Evolutionary conservation across 2,797 vertebrate species (phyloP).

Genomic region (Percopsis omiscomaycus): DNA sequence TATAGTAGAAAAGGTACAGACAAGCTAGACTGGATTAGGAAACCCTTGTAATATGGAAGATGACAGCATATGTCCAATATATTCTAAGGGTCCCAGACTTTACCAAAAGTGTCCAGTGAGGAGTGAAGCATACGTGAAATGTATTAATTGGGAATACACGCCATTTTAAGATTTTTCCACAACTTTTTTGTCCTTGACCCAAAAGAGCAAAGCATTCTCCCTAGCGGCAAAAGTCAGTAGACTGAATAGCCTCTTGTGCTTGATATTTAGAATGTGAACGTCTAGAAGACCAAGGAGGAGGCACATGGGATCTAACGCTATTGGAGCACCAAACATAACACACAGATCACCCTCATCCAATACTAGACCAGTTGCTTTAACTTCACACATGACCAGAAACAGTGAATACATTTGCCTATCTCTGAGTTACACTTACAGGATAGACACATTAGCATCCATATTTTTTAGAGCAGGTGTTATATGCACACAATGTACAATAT

Average conservation of each 20-base stretch:
- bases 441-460: background rate
- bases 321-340: too few relatives aligned
- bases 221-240: background rate
- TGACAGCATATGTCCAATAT: too few relatives aligned
- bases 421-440: too few relatives aligned
- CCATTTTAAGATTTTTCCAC: background rate
- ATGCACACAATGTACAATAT: background rate
- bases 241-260: conserved; percentile 5
- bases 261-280: background rate
- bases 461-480: background rate
- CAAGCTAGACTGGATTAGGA: too few relatives aligned
- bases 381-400: background rate
- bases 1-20: too few relatives aligned
- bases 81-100: background rate
- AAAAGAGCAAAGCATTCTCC: conserved; percentile 5
- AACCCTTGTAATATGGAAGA: too few relatives aligned
- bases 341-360: too few relatives aligned
- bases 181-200: conserved; percentile 1
- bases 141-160: background rate
- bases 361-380: too few relatives aligned
- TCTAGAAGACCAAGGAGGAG: conserved; percentile 1
- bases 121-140: background rate
- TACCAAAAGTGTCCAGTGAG: too few relatives aligned
- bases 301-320: conserved; percentile 1
- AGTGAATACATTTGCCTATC: background rate